Conservation (phyloP, 1,140 invertebrate species). For the Anoplophora glabripennis region DNA sequence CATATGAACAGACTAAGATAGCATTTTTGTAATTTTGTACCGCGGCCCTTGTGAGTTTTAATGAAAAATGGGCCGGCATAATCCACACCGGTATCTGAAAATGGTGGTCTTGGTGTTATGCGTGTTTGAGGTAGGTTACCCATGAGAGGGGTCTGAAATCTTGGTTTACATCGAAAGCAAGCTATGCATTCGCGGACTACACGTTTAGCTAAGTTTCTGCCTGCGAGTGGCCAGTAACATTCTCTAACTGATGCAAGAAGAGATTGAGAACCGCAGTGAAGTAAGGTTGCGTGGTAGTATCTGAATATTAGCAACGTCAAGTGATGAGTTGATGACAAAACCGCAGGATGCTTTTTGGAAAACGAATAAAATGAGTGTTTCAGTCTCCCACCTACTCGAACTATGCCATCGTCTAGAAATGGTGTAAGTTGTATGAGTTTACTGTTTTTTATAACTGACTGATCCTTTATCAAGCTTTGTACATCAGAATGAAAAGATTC, state of each 20-base stretch:
- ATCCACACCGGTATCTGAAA: conserved; percentile 32
- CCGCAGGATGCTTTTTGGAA: conserved; percentile 35
- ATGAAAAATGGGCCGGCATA: conserved; percentile 36
- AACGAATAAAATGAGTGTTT: conserved; percentile 21
- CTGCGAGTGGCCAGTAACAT: conserved; percentile 32
- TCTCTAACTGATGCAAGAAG: conserved; percentile 22
- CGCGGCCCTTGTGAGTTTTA: conserved; percentile 17
- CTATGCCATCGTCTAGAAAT: conserved; percentile 29
- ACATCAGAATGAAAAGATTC: conserved; percentile 17
- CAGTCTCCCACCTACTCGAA: conserved; percentile 37
- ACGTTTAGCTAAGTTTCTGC: conserved; percentile 13
- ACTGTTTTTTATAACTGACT: conserved; percentile 11
- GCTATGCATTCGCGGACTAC: background rate
- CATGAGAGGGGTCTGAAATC: background rate
- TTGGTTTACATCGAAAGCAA: background rate
- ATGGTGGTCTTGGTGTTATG: conserved; percentile 24
- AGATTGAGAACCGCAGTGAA: conserved; percentile 32
- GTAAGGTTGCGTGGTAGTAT: conserved; percentile 23
- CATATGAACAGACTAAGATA: conserved; percentile 45
- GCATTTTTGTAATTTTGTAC: conserved; percentile 26
- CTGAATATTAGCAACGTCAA: conserved; percentile 29
- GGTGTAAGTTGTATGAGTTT: conserved; percentile 23
- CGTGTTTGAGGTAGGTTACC: too few species aligned
- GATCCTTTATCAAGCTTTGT: conserved; percentile 2
- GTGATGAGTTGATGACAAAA: conserved; percentile 29